Evolutionary conservation across 2,113 vertebrate species (phyloP).

Genomic region (Coryphaenoides rupestris): DNA sequence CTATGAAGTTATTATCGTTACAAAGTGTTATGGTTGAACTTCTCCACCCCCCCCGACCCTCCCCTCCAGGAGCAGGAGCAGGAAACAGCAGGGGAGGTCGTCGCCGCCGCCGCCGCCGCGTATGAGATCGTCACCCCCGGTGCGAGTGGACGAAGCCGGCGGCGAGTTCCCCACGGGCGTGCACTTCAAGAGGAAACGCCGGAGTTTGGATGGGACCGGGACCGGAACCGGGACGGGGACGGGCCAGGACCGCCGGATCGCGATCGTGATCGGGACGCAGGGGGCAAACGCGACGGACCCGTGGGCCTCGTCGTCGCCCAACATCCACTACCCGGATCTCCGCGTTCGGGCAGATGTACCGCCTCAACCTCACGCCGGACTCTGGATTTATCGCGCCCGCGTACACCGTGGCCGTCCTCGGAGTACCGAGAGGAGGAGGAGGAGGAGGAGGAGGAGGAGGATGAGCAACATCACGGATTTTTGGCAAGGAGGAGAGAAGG

Average conservation of each 20-base stretch:
- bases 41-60: no score
- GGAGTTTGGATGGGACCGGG: constrained; percentile 84
- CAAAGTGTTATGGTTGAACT: no score
- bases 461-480: constrained; percentile 77
- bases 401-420: constrained; percentile 90
- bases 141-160: constrained; percentile 87
- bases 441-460: constrained; percentile 48
- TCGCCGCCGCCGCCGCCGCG: constrained; percentile 72
- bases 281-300: constrained; percentile 68
- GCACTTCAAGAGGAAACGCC: constrained; percentile 91
- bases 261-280: constrained; percentile 46
- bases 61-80: no score
- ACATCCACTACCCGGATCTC: constrained; percentile 87
- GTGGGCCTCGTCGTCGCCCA: constrained; percentile 76
- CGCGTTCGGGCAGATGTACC: constrained; percentile 89
- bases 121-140: constrained; percentile 92
- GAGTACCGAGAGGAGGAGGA: constrained; percentile 67
- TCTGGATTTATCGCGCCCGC: constrained; percentile 94
- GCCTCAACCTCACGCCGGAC: constrained; percentile 91
- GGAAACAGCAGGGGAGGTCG: no score
- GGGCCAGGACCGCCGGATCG: no score
- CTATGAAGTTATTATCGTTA: no score
- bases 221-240: no score
- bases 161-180: constrained; percentile 81
- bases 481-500: constrained; percentile 49